Evolutionary conservation across 2,888 invertebrate genomes (phyloP), one percentile per base, ranked within the genome.

Genomic region (Apocheima hispidaria): DNA sequence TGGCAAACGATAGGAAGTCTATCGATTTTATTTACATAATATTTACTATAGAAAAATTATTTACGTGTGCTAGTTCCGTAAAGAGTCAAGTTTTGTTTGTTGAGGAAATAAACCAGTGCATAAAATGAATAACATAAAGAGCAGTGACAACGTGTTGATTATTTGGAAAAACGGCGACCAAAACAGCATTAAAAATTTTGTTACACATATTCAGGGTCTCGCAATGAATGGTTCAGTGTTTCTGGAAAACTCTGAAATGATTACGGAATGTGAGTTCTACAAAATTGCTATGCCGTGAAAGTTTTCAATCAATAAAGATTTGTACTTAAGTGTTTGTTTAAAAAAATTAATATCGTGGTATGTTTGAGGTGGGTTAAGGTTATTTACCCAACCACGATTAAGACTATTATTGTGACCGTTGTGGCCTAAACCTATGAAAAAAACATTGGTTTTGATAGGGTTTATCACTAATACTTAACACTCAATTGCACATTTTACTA

Each of bases 181-280:
- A 66, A 83, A 83, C n/a, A 90, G 91, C 26, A 81, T 95, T 46
- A 90, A 93, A 72, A 88, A 90, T 71, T 89, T 93, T 28, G 91
- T 94, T 5, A 88, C 90, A 49, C 85, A 92, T 67, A 74, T 95
- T 6, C 93, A 94, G 77, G 78, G 78, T 55, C 73, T 86, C 12
- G 90, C 91, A 52, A 78, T 79, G 41, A 84, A 86, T 65, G 94
- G 93, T 9, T 83, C 91, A 58, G 87, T 95, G 44, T 88, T 92
- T 69, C 77, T 95, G 26, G 94, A 95, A 86, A 95, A 95, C 83
- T 88, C 94, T 20, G 92, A 93, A 71, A 93, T 94, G 78, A 84
- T 95, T 28, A 84, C 92, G 41, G 87, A 93, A 75, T 88, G 96
- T 96, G 87, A 93, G 93, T 88, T 21, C 7, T 20, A 18, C 1